Percentiles rank a stretch among this genome's conserved stretches.
These are phyloP conservation scores for Acanthochromis polyacanthus DNA, from an alignment of 2,113 vertebrate genomes.

Conservation along the genomic window DNA sequence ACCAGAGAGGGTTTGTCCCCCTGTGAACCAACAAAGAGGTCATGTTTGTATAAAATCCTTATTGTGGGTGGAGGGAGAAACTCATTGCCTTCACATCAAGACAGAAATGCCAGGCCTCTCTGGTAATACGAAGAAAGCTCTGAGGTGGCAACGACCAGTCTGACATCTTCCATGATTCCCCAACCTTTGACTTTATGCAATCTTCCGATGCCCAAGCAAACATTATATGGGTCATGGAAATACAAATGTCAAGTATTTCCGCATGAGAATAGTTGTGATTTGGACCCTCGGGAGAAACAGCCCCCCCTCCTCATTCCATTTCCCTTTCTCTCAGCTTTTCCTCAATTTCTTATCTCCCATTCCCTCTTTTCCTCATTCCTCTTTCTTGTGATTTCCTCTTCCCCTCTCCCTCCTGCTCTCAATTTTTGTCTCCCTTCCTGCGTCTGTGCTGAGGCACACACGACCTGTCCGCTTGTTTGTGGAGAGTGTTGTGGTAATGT, in stretches of 20 bases:
- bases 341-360: not conserved
- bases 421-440: not conserved
- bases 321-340: not conserved
- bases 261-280: constrained; percentile 55
- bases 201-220: constrained; percentile 51
- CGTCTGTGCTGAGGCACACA: constrained; percentile 37
- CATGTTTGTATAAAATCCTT: constrained; percentile 35
- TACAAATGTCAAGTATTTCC: constrained; percentile 66
- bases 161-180: constrained; percentile 28
- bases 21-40: constrained; percentile 46
- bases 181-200: constrained; percentile 61
- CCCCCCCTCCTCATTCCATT: not conserved
- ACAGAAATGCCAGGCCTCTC: constrained; percentile 59
- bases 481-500: constrained; percentile 67
- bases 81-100: constrained; percentile 22
- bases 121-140: constrained; percentile 48
- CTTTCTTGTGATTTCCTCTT: not conserved
- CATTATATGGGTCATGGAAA: constrained; percentile 56
- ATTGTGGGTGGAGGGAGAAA: not conserved
- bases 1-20: constrained; percentile 10
- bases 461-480: constrained; percentile 56
- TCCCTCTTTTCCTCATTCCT: not conserved
- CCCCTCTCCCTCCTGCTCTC: not conserved
- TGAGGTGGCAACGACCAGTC: constrained; percentile 36
- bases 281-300: constrained; percentile 29